Evolutionary conservation across 2,888 invertebrate genomes (phyloP).

Genomic region (Dryobota labecula): DNA sequence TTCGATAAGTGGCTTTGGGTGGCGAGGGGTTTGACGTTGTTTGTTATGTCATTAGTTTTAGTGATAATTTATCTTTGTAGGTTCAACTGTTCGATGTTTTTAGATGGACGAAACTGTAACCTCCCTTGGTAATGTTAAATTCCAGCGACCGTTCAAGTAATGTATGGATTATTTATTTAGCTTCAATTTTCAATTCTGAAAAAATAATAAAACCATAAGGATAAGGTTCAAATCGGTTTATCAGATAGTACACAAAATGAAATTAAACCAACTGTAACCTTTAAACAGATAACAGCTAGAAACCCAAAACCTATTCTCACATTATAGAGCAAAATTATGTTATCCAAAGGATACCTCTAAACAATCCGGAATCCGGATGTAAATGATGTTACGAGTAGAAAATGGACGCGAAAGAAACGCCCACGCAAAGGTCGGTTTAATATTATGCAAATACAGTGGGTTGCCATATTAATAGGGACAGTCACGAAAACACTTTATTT

Average conservation of each 20-base stretch:
- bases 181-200: not conserved
- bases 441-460: slow-evolving; percentile 62
- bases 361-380: slow-evolving; percentile 27
- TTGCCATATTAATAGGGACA: no score
- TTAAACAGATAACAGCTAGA: slow-evolving; percentile 1
- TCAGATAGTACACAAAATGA: not conserved
- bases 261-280: slow-evolving; percentile 12
- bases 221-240: not conserved
- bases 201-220: not conserved
- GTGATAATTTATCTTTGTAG: not conserved
- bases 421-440: slow-evolving; percentile 38
- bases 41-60: slow-evolving; percentile 7
- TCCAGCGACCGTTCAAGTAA: no score
- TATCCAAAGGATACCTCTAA: slow-evolving; percentile 31
- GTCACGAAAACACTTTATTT: no score
- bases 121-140: no score
- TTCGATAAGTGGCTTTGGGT: slow-evolving; percentile 33
- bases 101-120: not conserved
- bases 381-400: slow-evolving; percentile 47
- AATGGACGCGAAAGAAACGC: slow-evolving; percentile 40
- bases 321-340: slow-evolving; percentile 26
- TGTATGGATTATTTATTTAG: no score
- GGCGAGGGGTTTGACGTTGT: not conserved
- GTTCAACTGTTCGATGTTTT: slow-evolving; percentile 8
- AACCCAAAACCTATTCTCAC: not conserved